Conservation (phyloP, 1,140 invertebrate genomes). For the Procambarus clarkii region DNA sequence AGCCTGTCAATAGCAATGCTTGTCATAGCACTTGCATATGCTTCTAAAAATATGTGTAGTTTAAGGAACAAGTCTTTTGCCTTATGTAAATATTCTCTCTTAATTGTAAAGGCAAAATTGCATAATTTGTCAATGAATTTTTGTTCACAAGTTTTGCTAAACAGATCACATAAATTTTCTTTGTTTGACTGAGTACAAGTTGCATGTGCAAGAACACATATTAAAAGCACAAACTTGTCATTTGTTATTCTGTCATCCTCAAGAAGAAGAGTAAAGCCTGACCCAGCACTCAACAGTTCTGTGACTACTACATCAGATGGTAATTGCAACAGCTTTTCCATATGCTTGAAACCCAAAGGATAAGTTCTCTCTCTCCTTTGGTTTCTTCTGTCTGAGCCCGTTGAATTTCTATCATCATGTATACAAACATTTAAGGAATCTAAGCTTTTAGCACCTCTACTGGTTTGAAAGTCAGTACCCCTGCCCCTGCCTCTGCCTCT, state of each 20-base stretch:
- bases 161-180: conserved; percentile 34
- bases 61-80: conserved; percentile 8
- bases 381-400: neutral
- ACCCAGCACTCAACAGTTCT: conserved; percentile 31
- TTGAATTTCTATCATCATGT: neutral
- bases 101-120: conserved; percentile 20
- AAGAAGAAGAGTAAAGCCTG: conserved; percentile 25
- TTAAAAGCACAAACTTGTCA: conserved; percentile 10
- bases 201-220: conserved; percentile 48
- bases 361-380: conserved; percentile 10
- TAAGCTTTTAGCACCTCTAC: conserved; percentile 23
- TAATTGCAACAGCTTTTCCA: conserved; percentile 15
- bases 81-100: conserved; percentile 7
- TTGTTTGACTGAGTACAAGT: conserved; percentile 28
- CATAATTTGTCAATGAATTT: conserved; percentile 28
- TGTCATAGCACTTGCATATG: conserved; percentile 35
- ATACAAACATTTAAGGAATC: neutral
- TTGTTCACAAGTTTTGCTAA: conserved; percentile 29
- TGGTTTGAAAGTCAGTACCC: too few relatives aligned
- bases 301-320: conserved; percentile 36
- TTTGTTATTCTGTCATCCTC: neutral
- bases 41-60: conserved; percentile 17
- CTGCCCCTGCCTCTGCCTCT: neutral
- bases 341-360: conserved; percentile 28
- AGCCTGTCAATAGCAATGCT: conserved; percentile 28